These are phyloP conservation scores for Ailurus styani DNA, from an alignment of 2,113 vertebrate species.

Conservation along the genomic window DNA sequence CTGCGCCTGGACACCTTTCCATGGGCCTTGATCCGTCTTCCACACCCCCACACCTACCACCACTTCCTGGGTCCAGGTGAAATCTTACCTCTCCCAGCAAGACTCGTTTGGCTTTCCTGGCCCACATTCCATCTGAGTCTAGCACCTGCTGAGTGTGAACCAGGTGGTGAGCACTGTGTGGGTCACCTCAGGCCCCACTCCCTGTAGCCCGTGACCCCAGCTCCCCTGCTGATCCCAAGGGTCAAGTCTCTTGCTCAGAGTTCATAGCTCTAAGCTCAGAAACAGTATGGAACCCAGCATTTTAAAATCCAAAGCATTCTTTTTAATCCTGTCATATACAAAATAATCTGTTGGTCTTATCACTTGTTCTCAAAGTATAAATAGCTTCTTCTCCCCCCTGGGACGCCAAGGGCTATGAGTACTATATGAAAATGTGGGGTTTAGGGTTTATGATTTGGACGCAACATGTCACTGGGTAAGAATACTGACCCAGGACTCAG, in stretches of 20 bases:
- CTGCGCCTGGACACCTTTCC: background rate
- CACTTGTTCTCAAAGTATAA: background rate
- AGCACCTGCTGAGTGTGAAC: background rate
- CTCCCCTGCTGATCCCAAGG: background rate
- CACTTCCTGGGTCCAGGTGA: background rate
- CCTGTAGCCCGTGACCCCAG: background rate
- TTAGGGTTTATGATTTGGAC: background rate
- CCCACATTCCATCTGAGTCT: background rate
- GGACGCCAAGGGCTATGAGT: background rate
- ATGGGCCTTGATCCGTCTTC: background rate
- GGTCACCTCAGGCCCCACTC: background rate
- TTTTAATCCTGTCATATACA: background rate
- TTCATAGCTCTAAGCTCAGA: background rate
- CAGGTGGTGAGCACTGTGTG: background rate
- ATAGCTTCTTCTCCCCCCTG: background rate
- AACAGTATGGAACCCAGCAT: background rate
- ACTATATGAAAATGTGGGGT: background rate
- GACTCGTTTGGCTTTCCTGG: background rate
- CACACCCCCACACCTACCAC: background rate
- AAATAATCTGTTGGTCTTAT: background rate
- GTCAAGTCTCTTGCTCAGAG: background rate
- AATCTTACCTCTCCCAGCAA: slow-evolving; percentile 19
- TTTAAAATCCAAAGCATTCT: background rate
- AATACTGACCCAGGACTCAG: background rate
- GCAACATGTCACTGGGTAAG: background rate